A percentile compares a stretch with the other conserved stretches of the same genome.
phyloP scores from a whole-genome alignment of 2,797 vertebrate species.

The Menidia menidia region DNA sequence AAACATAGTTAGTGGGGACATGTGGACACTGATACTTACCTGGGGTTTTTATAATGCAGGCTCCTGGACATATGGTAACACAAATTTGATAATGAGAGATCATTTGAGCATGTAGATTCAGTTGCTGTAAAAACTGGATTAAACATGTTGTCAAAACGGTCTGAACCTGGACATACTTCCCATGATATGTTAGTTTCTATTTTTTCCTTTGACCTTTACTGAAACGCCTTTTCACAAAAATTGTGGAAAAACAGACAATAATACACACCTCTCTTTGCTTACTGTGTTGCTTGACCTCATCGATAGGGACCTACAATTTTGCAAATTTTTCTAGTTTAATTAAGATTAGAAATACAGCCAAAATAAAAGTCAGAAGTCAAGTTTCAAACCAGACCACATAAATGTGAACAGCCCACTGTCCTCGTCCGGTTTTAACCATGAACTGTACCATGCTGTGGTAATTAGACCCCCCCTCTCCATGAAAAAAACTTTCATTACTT shows the following conservation, averaged over 20 bases:
- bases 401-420: no score
- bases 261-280: background rate
- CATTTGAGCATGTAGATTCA: background rate
- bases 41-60: background rate
- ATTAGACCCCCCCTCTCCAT: slow-evolving; percentile 1
- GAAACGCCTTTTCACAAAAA: background rate
- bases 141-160: background rate
- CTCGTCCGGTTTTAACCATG: slow-evolving; percentile 6
- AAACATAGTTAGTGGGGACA: background rate
- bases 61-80: background rate
- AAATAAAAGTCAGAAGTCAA: background rate
- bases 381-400: background rate
- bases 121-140: background rate
- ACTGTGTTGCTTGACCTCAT: background rate
- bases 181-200: no score
- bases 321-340: background rate
- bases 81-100: background rate
- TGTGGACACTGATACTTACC: slow-evolving; percentile 16
- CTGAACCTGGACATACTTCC: background rate
- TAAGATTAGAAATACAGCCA: no score
- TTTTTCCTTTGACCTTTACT: background rate
- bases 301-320: background rate
- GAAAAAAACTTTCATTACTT: slow-evolving; percentile 18
- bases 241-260: background rate
- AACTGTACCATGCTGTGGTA: background rate